These are phyloP conservation scores for Camponotus floridanus DNA, from an alignment of 1,140 invertebrate species.

Conservation along the genomic window DNA sequence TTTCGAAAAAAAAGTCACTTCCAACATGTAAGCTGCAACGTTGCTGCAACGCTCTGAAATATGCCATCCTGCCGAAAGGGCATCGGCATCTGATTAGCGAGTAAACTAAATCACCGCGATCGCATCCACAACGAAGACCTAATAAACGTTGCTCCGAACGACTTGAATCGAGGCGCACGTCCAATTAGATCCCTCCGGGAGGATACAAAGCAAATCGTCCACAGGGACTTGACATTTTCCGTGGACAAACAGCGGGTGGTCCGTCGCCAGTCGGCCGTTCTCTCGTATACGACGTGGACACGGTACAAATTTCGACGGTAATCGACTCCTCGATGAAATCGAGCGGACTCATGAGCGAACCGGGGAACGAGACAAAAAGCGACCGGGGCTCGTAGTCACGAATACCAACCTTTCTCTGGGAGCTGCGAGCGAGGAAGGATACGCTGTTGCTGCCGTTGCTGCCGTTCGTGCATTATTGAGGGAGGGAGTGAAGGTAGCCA, in stretches of 20 bases:
- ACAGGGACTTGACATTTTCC: constrained; percentile 51
- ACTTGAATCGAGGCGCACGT: constrained; percentile 17
- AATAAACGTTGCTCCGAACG: constrained; percentile 40
- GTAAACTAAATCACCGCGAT: constrained; percentile 19
- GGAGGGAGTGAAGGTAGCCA: not conserved
- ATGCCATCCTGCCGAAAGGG: not conserved
- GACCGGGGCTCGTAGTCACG: constrained; percentile 52
- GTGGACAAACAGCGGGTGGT: constrained; percentile 48
- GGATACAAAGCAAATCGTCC: constrained; percentile 48
- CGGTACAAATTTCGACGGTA: constrained; percentile 49
- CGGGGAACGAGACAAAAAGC: constrained; percentile 67
- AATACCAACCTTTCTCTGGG: constrained; percentile 44
- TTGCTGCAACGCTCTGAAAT: not conserved
- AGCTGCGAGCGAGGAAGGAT: constrained; percentile 27
- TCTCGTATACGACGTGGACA: not conserved
- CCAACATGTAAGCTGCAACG: not conserved
- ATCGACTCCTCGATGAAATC: constrained; percentile 60
- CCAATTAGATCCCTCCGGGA: constrained; percentile 44
- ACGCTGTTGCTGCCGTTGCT: constrained; percentile 16
- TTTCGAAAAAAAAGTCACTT: not conserved
- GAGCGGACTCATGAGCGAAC: constrained; percentile 56
- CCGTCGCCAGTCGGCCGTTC: constrained; percentile 11
- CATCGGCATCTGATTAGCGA: constrained; percentile 21
- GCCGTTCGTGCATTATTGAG: constrained; percentile 57
- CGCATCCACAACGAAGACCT: constrained; percentile 10